A percentile compares a stretch with the other conserved stretches of the same genome.
These are phyloP conservation scores for Leucosticte australis DNA, from an alignment of 2,113 vertebrate species.

Conservation along the genomic window DNA sequence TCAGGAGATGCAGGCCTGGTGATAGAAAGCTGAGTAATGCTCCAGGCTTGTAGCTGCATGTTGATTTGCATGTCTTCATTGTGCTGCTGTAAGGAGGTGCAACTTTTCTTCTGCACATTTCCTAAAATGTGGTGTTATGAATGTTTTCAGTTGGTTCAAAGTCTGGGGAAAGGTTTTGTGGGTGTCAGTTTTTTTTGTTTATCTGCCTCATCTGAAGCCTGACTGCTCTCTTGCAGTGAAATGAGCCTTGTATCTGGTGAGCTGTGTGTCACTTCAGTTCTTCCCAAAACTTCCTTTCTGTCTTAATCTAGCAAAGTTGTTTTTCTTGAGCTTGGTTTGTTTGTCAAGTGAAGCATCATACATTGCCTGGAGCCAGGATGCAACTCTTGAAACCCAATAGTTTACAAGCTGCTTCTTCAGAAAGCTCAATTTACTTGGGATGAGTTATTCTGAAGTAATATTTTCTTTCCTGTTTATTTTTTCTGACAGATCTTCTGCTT, in stretches of 20 bases:
- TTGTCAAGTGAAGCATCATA: slow-evolving; percentile 20
- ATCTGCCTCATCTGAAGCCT: neutral
- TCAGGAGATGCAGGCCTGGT: neutral
- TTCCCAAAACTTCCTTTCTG: neutral
- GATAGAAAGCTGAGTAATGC: neutral
- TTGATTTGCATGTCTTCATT: neutral
- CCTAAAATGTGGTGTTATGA: neutral
- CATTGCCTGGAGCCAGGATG: slow-evolving; percentile 24
- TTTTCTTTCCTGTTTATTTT: slow-evolving; percentile 42
- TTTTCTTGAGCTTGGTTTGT: slow-evolving; percentile 12
- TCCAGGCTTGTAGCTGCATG: neutral
- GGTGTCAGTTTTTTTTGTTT: neutral
- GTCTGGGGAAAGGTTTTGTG: neutral
- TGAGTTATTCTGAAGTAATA: slow-evolving; percentile 7
- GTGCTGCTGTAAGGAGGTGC: neutral
- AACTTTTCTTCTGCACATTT: neutral
- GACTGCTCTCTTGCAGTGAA: neutral
- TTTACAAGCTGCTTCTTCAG: neutral
- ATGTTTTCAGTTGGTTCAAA: neutral
- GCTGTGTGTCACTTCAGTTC: neutral
- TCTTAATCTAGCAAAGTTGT: neutral
- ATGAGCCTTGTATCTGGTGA: neutral
- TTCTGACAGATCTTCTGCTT: slow-evolving; percentile 10
- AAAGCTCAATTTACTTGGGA: slow-evolving; percentile 18
- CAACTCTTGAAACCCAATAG: neutral